Conservation (phyloP, 2,113 vertebrate genomes). For the Aptenodytes forsteri region DNA sequence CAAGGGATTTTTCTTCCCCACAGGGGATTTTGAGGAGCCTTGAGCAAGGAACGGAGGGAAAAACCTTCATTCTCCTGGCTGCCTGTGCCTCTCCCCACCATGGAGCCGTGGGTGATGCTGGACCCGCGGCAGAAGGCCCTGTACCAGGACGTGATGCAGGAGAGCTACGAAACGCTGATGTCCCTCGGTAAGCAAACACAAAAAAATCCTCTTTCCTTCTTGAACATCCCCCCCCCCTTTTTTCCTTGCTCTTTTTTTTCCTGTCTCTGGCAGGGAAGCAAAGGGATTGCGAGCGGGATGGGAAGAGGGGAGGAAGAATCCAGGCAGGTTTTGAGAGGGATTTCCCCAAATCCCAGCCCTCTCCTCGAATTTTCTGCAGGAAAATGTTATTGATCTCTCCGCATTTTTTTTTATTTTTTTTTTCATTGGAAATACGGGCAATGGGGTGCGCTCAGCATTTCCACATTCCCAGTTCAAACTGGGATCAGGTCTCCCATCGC, state of each 20-base stretch:
- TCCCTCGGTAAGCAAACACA: not conserved
- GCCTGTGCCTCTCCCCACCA: not conserved
- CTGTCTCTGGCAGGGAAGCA: no score
- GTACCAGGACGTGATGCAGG: slow-evolving; percentile 16
- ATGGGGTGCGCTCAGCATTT: not conserved
- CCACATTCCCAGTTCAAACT: not conserved
- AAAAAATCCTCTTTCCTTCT: not conserved
- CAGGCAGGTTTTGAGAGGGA: not conserved
- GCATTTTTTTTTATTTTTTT: not conserved
- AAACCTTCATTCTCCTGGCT: fast-evolving
- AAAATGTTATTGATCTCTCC: not conserved
- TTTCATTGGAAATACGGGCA: not conserved
- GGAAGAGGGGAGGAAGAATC: not conserved
- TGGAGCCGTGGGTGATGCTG: slow-evolving; percentile 26
- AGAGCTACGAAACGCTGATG: slow-evolving; percentile 37
- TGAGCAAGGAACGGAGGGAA: not conserved
- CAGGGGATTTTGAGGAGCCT: not conserved
- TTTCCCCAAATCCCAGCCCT: not conserved
- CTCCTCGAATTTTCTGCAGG: no score
- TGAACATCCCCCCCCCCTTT: fast-evolving
- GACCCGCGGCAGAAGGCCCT: not conserved
- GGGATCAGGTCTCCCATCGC: not conserved
- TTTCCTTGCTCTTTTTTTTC: no score
- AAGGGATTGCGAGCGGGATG: not conserved
- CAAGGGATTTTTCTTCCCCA: not conserved